Conservation (phyloP, 2,113 vertebrate species). For the Garra rufa region DNA sequence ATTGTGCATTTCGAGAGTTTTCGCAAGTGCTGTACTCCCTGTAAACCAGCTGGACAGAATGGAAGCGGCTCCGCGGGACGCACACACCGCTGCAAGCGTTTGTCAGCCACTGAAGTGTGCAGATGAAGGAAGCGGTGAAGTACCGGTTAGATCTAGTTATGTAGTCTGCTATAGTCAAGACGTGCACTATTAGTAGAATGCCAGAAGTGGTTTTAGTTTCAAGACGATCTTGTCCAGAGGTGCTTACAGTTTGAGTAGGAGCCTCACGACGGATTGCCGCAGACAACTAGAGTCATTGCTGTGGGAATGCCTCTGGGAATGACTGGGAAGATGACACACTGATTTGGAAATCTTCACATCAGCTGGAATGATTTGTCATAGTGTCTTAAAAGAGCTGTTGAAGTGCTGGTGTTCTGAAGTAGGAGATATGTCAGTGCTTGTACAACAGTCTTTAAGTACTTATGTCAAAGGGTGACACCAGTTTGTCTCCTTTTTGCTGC, state of each 20-base stretch:
- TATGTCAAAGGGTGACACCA: constrained; percentile 41
- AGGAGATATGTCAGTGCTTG: constrained; percentile 75
- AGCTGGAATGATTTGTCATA: constrained; percentile 50
- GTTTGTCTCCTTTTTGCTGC: constrained; percentile 63
- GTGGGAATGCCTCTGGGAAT: constrained; percentile 37
- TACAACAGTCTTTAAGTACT: constrained; percentile 57
- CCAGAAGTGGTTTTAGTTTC: constrained; percentile 28
- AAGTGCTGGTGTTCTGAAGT: constrained; percentile 81
- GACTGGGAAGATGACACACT: constrained; percentile 2
- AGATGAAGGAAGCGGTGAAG: constrained; percentile 44
- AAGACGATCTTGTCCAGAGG: constrained; percentile 27
- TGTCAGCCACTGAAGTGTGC: constrained; percentile 44
- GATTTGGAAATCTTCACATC: constrained; percentile 43
- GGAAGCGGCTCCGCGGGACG: constrained; percentile 64
- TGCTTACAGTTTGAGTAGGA: constrained; percentile 29
- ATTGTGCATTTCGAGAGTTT: constrained; percentile 87
- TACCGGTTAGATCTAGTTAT: constrained; percentile 44
- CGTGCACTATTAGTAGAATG: background rate
- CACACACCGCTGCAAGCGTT: constrained; percentile 52
- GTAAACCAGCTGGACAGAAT: constrained; percentile 73
- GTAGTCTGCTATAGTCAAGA: constrained; percentile 24
- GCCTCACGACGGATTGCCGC: constrained; percentile 31
- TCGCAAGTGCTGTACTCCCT: constrained; percentile 87
- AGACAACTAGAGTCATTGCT: constrained; percentile 7
- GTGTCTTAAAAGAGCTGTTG: constrained; percentile 63